Evolutionary conservation across 2,888 invertebrate species (phyloP).

Genomic region (Adelphocoris suturalis): DNA sequence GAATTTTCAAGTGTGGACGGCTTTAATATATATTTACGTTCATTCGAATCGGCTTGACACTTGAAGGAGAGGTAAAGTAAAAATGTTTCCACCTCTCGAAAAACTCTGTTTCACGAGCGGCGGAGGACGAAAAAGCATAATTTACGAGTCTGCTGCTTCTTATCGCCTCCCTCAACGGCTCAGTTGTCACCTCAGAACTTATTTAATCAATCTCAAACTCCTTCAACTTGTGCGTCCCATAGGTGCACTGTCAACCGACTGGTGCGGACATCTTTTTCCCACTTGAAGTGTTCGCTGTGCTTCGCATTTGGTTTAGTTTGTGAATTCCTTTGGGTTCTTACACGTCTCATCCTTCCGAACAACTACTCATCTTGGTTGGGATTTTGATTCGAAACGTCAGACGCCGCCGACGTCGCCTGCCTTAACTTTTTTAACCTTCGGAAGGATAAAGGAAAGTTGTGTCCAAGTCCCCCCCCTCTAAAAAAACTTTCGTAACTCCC

Average conservation of each 20-base stretch:
- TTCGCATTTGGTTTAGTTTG: background rate
- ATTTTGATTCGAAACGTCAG: background rate
- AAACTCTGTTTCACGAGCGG: constrained; percentile 1
- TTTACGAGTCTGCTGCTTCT: constrained; percentile 52
- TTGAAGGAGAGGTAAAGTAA: too few species aligned
- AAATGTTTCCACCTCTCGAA: background rate
- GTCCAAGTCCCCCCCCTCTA: too few species aligned
- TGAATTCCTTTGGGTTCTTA: constrained; percentile 4
- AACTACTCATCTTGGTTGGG: background rate
- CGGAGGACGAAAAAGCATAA: constrained; percentile 52
- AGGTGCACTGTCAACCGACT: constrained; percentile 55
- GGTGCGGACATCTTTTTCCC: background rate
- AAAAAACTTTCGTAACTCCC: too few species aligned
- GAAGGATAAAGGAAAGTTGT: too few species aligned
- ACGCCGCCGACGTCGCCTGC: too few species aligned
- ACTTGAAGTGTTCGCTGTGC: background rate
- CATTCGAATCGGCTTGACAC: too few species aligned
- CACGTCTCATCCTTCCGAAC: background rate
- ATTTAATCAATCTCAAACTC: constrained; percentile 69
- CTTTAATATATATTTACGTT: too few species aligned
- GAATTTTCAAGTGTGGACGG: too few species aligned
- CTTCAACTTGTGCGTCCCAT: constrained; percentile 56
- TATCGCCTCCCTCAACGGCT: constrained; percentile 48
- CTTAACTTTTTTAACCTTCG: too few species aligned
- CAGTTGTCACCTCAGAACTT: constrained; percentile 57